Conservation (phyloP, 2,113 vertebrate species). For the Coptodon rendalli region DNA sequence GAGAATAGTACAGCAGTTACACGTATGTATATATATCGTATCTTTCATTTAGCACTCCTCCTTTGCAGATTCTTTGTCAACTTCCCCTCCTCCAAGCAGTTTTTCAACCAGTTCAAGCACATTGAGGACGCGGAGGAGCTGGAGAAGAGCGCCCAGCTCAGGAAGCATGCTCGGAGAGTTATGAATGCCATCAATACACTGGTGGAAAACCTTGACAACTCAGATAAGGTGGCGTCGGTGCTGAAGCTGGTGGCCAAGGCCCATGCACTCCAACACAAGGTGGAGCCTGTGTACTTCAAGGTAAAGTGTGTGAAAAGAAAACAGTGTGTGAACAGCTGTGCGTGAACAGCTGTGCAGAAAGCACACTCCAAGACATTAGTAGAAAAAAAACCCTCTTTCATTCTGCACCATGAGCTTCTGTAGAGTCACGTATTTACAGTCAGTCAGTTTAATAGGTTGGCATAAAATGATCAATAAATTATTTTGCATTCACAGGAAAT, state of each 20-base stretch:
- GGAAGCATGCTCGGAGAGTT: conserved; percentile 82
- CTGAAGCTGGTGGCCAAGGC: conserved; percentile 82
- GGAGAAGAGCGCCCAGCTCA: conserved; percentile 71
- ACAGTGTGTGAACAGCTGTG: not conserved
- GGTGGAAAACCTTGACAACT: conserved; percentile 83
- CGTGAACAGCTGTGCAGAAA: not conserved
- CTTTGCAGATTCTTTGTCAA: conserved; percentile 86
- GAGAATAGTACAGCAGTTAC: not conserved
- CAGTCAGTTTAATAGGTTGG: not conserved
- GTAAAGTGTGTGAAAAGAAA: conserved; percentile 51
- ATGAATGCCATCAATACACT: conserved; percentile 73
- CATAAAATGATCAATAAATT: not conserved
- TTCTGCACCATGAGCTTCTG: not conserved
- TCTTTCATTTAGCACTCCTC: not conserved
- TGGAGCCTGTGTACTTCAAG: conserved; percentile 93
- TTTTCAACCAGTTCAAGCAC: conserved; percentile 88
- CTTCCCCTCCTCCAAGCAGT: conserved; percentile 87
- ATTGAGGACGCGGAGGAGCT: conserved; percentile 65
- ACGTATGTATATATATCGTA: not conserved
- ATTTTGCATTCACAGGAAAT: not conserved
- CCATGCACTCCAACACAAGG: conserved; percentile 88
- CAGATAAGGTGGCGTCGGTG: conserved; percentile 80
- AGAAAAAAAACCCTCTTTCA: not conserved
- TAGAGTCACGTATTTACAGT: not conserved
- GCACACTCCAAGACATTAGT: not conserved